A percentile compares a stretch with the other conserved stretches of the same genome.
These are phyloP conservation scores for Syngnathus acus DNA, from an alignment of 2,797 vertebrate genomes.

Conservation along the genomic window DNA sequence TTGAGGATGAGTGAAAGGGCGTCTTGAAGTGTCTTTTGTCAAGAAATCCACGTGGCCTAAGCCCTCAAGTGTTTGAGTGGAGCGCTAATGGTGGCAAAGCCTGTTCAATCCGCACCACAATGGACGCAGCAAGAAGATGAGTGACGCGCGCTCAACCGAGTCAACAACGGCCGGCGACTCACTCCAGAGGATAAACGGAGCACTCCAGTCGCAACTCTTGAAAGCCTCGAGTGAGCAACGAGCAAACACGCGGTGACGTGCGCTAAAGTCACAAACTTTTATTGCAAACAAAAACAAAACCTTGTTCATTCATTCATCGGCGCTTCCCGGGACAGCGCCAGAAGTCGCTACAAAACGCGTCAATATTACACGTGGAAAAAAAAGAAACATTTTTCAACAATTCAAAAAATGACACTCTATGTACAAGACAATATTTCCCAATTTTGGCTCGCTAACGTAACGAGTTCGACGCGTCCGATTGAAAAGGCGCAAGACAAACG, in stretches of 20 bases:
- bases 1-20: too few relatives aligned
- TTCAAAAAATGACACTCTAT: conserved; percentile 61
- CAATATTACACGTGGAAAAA: conserved; percentile 34
- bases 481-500: conserved; percentile 49
- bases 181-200: too few relatives aligned
- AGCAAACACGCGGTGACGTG: background rate
- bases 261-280: conserved; percentile 47
- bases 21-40: too few relatives aligned
- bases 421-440: conserved; percentile 72
- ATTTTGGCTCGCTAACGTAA: conserved; percentile 60
- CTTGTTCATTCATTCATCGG: conserved; percentile 33
- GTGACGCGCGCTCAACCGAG: background rate
- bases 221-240: background rate
- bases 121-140: background rate
- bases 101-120: too few relatives aligned
- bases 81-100: too few relatives aligned
- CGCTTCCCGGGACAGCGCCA: conserved; percentile 21
- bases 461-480: conserved; percentile 64
- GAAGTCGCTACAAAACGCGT: background rate
- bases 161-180: background rate
- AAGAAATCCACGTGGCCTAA: background rate
- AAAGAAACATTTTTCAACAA: conserved; percentile 8
- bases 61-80: background rate
- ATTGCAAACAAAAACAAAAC: conserved; percentile 60
- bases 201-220: background rate